Evolutionary conservation across 2,113 vertebrate species (phyloP).

Genomic region (Pseudopipra pipra): DNA sequence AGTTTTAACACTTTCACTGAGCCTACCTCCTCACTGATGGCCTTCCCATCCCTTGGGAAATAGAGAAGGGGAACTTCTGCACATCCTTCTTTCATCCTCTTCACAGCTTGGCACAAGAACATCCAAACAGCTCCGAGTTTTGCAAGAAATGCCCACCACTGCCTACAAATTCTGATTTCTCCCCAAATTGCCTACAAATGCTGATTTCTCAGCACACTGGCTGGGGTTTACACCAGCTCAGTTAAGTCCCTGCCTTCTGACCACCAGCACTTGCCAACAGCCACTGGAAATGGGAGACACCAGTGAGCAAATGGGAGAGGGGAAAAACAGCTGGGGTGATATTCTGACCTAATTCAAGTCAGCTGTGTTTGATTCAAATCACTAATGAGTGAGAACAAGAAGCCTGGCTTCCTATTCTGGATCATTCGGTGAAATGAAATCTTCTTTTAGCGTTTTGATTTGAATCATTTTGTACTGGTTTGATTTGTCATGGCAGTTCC

Average conservation of each 20-base stretch:
- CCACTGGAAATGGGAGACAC: background rate
- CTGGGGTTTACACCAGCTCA: background rate
- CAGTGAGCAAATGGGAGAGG: background rate
- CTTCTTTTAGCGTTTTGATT: background rate
- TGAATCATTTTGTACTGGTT: background rate
- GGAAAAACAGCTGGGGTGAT: background rate
- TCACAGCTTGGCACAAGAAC: background rate
- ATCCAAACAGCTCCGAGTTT: background rate
- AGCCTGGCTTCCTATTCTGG: background rate
- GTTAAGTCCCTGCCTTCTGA: background rate
- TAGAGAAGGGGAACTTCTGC: background rate
- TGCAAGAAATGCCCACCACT: background rate
- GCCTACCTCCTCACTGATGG: background rate
- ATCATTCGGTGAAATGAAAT: background rate
- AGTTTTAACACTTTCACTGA: background rate
- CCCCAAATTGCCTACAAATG: background rate
- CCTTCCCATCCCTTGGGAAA: background rate
- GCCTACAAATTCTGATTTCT: background rate
- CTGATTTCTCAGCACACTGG: rapidly evolving
- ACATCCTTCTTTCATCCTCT: background rate
- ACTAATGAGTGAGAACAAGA: background rate
- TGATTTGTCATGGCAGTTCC: background rate
- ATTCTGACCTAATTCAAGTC: background rate
- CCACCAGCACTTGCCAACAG: background rate
- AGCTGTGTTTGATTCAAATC: background rate